A percentile compares a stretch with the other conserved stretches of the same genome.
These are phyloP conservation scores for Gymnogyps californianus DNA, from an alignment of 2,113 vertebrate genomes.

Conservation along the genomic window DNA sequence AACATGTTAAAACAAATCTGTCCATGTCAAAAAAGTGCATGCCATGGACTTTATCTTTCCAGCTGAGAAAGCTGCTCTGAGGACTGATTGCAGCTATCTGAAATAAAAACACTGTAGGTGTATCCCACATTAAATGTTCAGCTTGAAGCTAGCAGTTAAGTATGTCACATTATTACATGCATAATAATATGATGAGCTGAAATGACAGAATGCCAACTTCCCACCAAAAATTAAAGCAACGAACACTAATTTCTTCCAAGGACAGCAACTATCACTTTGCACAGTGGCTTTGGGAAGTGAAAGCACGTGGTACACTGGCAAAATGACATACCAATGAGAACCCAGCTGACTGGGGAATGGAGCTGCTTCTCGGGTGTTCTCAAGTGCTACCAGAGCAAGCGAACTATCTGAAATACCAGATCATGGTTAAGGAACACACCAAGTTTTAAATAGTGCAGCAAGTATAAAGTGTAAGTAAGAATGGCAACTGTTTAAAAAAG, in stretches of 20 bases:
- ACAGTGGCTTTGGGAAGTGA: not conserved
- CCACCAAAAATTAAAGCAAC: conserved; percentile 54
- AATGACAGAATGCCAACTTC: conserved; percentile 53
- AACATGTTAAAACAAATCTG: not conserved
- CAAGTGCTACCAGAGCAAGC: not conserved
- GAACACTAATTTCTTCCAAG: conserved; percentile 38
- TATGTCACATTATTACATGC: conserved; percentile 57
- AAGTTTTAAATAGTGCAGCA: not conserved
- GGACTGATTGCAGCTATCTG: not conserved
- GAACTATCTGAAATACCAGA: not conserved
- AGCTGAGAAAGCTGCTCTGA: not conserved
- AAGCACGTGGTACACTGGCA: not conserved
- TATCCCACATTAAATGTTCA: conserved; percentile 36
- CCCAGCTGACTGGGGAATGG: not conserved
- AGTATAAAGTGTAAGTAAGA: not conserved
- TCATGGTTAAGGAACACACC: not conserved
- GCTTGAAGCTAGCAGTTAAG: conserved; percentile 61
- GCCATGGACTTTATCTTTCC: not conserved
- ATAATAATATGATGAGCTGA: conserved; percentile 53
- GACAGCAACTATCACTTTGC: not conserved
- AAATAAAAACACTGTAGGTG: conserved; percentile 2
- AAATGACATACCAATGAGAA: not conserved
- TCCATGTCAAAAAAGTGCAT: not conserved
- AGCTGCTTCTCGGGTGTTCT: not conserved
- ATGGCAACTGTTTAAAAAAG: not conserved